A percentile compares a stretch with the other conserved stretches of the same genome.
phyloP scores from a whole-genome alignment of 1,140 invertebrate genomes.

The Acromyrmex charruanus region DNA sequence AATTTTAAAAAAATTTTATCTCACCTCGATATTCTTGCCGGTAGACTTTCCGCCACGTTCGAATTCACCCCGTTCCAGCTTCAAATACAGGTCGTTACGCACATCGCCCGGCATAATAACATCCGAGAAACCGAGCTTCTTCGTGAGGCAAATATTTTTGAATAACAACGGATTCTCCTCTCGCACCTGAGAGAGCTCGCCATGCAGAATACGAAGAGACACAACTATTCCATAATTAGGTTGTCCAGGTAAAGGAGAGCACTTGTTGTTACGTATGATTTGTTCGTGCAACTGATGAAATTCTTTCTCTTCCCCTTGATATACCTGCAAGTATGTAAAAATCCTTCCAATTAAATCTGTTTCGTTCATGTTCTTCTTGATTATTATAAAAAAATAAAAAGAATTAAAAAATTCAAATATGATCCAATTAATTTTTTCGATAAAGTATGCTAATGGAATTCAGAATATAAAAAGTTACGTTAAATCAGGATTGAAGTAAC shows the following conservation, averaged over 20 bases:
- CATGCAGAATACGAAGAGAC: constrained; percentile 91
- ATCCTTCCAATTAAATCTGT: neutral
- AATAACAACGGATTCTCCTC: constrained; percentile 93
- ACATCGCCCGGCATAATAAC: constrained; percentile 98
- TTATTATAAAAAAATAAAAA: neutral
- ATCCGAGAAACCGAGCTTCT: constrained; percentile 97
- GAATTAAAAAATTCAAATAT: neutral
- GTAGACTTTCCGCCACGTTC: constrained; percentile 98
- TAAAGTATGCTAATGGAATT: neutral
- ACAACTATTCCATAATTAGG: constrained; percentile 90
- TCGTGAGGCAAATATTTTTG: constrained; percentile 94
- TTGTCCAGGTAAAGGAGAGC: constrained; percentile 91
- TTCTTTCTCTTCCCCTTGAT: constrained; percentile 96
- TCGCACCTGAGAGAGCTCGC: constrained; percentile 91
- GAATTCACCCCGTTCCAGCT: constrained; percentile 95
- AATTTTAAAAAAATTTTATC: neutral
- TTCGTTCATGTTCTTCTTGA: neutral
- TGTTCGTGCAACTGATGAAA: constrained; percentile 96
- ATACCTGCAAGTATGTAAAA: constrained; percentile 87
- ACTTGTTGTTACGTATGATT: constrained; percentile 94
- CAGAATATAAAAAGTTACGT: neutral
- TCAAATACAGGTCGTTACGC: constrained; percentile 98
- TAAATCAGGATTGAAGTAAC: neutral
- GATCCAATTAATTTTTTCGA: constrained; percentile 2
- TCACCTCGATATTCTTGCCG: constrained; percentile 96